Percentiles rank a stretch among this genome's conserved stretches.
phyloP scores from a whole-genome alignment of 2,113 vertebrate species.

The Ciconia stormi region DNA sequence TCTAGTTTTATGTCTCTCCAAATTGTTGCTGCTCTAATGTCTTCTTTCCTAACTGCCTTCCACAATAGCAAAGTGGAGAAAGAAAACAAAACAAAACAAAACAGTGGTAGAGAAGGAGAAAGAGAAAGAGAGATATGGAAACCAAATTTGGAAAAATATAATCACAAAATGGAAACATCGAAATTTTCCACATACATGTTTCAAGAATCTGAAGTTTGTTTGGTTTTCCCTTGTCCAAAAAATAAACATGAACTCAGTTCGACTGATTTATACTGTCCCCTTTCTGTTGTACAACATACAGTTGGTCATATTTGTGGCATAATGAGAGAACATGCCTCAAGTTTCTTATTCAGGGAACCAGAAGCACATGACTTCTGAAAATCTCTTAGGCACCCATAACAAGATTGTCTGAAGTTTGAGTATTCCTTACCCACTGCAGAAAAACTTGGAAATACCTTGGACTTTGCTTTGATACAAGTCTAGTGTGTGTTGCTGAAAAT shows the following conservation, averaged over 20 bases:
- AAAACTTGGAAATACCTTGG: neutral
- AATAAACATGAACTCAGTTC: neutral
- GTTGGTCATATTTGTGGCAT: neutral
- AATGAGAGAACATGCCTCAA: neutral
- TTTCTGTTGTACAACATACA: accelerated
- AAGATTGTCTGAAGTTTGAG: neutral
- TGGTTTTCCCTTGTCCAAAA: neutral
- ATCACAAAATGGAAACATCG: neutral
- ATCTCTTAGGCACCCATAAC: neutral
- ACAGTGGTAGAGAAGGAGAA: neutral
- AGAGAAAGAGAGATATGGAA: neutral
- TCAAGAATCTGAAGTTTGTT: neutral
- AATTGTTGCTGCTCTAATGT: neutral
- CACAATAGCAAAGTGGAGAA: neutral
- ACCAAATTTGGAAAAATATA: neutral
- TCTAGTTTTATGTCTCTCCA: neutral
- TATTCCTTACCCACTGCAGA: neutral
- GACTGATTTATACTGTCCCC: neutral
- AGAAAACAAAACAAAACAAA: neutral
- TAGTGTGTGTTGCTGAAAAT: neutral
- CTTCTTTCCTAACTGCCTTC: neutral
- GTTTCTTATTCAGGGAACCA: neutral
- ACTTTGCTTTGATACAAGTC: neutral
- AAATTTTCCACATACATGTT: neutral
- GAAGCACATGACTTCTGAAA: neutral